Evolutionary conservation across 2,888 invertebrate species (phyloP).

Genomic region (Carcina quercana): DNA sequence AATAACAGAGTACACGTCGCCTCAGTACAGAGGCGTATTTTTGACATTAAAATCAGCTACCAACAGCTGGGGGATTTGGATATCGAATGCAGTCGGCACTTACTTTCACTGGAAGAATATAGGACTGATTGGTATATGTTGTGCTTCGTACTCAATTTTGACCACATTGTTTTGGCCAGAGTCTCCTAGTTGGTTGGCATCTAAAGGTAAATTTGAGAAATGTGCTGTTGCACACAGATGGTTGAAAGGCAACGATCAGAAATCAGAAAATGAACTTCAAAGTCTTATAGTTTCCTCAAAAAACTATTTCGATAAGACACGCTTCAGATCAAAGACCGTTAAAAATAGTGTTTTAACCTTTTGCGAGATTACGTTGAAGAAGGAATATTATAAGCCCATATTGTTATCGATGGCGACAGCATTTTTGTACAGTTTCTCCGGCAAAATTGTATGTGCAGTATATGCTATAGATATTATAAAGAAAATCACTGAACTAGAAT

Average conservation of each 20-base stretch:
- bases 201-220: conserved; percentile 15
- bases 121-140: conserved; percentile 3
- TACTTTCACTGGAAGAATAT: conserved; percentile 15
- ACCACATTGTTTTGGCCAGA: conserved; percentile 16
- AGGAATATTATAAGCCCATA: conserved; percentile 3
- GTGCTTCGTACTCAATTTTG: conserved; percentile 7
- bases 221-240: neutral
- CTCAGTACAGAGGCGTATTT: conserved; percentile 17
- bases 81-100: conserved; percentile 16
- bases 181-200: conserved; percentile 19
- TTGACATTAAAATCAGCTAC: conserved; percentile 16
- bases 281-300: neutral
- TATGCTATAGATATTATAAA: conserved; percentile 20
- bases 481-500: conserved; percentile 15
- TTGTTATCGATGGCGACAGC: conserved; percentile 4
- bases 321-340: neutral
- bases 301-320: neutral
- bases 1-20: conserved; percentile 9
- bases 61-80: conserved; percentile 18
- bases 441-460: conserved; percentile 16
- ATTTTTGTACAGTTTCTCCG: conserved; percentile 13
- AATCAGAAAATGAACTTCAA: conserved; percentile 16
- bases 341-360: too few species aligned
- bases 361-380: neutral
- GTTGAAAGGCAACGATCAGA: neutral